Conservation (phyloP, 2,888 invertebrate genomes). For the Baccha elongata region DNA sequence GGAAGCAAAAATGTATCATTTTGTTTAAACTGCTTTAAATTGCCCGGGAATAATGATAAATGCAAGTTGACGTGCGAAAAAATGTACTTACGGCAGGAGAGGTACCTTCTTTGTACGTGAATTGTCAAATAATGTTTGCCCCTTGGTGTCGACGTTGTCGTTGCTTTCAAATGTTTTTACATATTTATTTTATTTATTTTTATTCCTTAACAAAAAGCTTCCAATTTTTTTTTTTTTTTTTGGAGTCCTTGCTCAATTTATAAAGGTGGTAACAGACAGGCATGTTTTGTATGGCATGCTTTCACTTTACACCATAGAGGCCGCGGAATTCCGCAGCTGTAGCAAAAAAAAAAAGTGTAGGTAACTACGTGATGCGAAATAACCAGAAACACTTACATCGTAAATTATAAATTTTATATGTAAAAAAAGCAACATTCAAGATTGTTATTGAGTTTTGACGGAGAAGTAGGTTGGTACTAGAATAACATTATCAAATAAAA, state of each 20-base stretch:
- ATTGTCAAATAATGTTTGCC: slow-evolving; percentile 55
- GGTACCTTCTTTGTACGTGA: slow-evolving; percentile 66
- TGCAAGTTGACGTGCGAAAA: slow-evolving; percentile 71
- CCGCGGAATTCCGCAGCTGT: slow-evolving; percentile 5
- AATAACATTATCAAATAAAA: background rate
- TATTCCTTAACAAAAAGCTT: background rate
- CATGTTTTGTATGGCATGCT: slow-evolving; percentile 14
- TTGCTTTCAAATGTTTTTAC: background rate
- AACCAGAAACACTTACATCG: slow-evolving; percentile 56
- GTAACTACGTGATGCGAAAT: slow-evolving; percentile 65
- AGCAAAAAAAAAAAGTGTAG: slow-evolving; percentile 21
- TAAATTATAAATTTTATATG: slow-evolving; percentile 48
- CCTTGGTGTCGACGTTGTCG: background rate
- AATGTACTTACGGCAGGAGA: slow-evolving; percentile 46
- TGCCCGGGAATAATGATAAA: slow-evolving; percentile 69
- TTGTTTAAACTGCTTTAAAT: slow-evolving; percentile 69
- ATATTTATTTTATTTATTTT: background rate
- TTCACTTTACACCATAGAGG: slow-evolving; percentile 4
- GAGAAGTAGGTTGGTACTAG: background rate
- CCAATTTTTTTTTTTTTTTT: background rate
- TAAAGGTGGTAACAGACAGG: slow-evolving; percentile 38
- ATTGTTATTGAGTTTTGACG: no score
- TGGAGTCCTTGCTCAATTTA: slow-evolving; percentile 15
- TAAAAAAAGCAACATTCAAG: slow-evolving; percentile 14
- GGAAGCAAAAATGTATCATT: slow-evolving; percentile 48